Conservation (phyloP, 2,888 invertebrate genomes). For the Dasypolia templi region DNA sequence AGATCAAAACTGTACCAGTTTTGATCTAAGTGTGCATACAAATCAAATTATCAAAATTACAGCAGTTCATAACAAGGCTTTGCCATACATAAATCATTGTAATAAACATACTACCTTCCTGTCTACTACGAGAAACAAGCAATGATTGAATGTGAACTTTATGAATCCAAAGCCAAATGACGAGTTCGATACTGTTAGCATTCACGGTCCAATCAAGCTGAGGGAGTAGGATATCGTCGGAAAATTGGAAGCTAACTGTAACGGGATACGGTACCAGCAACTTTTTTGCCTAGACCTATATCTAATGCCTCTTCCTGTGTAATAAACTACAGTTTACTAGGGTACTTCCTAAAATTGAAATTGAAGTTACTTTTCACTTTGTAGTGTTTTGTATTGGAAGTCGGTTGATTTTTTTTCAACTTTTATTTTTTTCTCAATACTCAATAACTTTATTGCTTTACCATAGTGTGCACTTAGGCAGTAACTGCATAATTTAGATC, state of each 20-base stretch:
- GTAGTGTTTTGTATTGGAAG: too few relatives aligned
- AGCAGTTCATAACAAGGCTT: background rate
- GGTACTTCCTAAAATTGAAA: background rate
- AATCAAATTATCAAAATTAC: background rate
- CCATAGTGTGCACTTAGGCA: too few relatives aligned
- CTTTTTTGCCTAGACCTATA: constrained; percentile 40
- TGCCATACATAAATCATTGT: background rate
- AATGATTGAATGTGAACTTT: constrained; percentile 53
- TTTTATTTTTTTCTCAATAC: too few relatives aligned
- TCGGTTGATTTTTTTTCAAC: too few relatives aligned
- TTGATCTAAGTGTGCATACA: too few relatives aligned
- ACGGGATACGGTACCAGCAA: constrained; percentile 27
- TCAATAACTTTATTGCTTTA: too few relatives aligned
- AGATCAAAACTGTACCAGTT: too few relatives aligned
- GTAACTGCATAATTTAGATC: too few relatives aligned
- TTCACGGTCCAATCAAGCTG: constrained; percentile 81
- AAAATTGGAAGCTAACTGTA: constrained; percentile 66
- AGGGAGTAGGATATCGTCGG: constrained; percentile 67
- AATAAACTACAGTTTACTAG: constrained; percentile 8
- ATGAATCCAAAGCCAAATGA: constrained; percentile 65
- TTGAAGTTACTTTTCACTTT: too few relatives aligned
- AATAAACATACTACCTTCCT: background rate
- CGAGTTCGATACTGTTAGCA: constrained; percentile 72
- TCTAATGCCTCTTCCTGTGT: constrained; percentile 1
- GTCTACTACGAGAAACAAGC: constrained; percentile 9